Evolutionary conservation across 2,888 invertebrate genomes (phyloP), one percentile per base, ranked within the genome.

Genomic region (Pristionchus mayeri): DNA sequence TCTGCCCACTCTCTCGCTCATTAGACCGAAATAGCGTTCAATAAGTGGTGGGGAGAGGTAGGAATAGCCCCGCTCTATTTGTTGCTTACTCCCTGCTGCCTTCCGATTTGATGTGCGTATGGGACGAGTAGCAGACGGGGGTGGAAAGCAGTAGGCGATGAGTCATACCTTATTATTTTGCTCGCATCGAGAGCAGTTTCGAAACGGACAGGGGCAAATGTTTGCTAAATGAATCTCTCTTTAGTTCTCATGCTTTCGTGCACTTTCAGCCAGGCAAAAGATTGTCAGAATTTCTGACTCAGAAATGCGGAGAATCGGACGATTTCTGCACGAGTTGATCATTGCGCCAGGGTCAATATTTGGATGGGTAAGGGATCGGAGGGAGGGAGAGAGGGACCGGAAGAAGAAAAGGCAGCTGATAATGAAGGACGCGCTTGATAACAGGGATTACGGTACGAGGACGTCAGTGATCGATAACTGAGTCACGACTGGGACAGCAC

Each of bases 381-480:
- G n/a, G n/a, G 44, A 44, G 18, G 16, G 37, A 34, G 34, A 18
- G 34, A 27, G 30, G 21, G 34, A 37, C 71, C 71, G 71, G 71
- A 71, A 71, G n/a, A n/a, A n/a, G n/a, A n/a, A n/a, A n/a, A n/a
- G n/a, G 24, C 40, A 40, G 24, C 40, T 44, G 71, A 44, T 37
- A 37, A 44, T 44, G 24, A 24, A 6, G 13, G 44, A 44, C 44
- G 44, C 44, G 44, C 34, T 11, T 6, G 18, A 34, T 63, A 9
- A 44, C 34, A 71, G 71, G 44, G 71, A 71, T 44, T 71, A 71
- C 71, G 30, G 71, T 67, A 40, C 3, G 16, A 67, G 11, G 37
- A 11, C 13, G 21, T 9, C 3, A 21, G 54, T 21, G 40, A 71
- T 71, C 71, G 71, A 71, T 71, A 44, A 44, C 37, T 71, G 71